Evolutionary conservation across 2,797 vertebrate species (phyloP).

Genomic region (Pseudochirops cupreus): DNA sequence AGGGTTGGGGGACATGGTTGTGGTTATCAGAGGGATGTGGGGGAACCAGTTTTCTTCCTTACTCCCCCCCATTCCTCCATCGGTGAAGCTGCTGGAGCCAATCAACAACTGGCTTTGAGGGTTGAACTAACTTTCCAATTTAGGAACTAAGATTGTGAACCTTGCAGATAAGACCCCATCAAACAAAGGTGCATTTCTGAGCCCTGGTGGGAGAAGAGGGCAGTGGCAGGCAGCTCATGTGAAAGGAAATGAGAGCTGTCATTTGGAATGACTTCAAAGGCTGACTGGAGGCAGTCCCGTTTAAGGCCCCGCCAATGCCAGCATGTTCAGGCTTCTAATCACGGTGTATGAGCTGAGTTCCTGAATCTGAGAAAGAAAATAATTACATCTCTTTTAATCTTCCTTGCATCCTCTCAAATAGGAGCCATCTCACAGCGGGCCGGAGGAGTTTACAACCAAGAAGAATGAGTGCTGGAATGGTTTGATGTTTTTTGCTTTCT

Average conservation of each 20-base stretch:
- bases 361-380: constrained; percentile 26
- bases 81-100: constrained; percentile 42
- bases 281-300: constrained; percentile 28
- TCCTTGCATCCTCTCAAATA: constrained; percentile 47
- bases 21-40: constrained; percentile 20
- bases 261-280: constrained; percentile 70
- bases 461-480: constrained; percentile 52
- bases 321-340: constrained; percentile 29
- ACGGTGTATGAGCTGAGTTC: constrained; percentile 13
- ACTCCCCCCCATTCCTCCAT: constrained; percentile 6
- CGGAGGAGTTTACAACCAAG: constrained; percentile 15
- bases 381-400: constrained; percentile 63
- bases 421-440: constrained; percentile 60
- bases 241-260: constrained; percentile 18
- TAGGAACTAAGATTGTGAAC: constrained; percentile 47
- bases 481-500: constrained; percentile 46
- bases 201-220: constrained; percentile 4
- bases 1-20: neutral
- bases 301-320: neutral
- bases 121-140: constrained; percentile 48
- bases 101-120: constrained; percentile 58
- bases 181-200: constrained; percentile 37
- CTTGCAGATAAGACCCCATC: constrained; percentile 49
- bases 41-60: constrained; percentile 15
- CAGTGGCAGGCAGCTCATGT: neutral